Base-by-base conservation (phyloP, 2,113 vertebrate genomes). In the Montifringilla adamsi region DNA sequence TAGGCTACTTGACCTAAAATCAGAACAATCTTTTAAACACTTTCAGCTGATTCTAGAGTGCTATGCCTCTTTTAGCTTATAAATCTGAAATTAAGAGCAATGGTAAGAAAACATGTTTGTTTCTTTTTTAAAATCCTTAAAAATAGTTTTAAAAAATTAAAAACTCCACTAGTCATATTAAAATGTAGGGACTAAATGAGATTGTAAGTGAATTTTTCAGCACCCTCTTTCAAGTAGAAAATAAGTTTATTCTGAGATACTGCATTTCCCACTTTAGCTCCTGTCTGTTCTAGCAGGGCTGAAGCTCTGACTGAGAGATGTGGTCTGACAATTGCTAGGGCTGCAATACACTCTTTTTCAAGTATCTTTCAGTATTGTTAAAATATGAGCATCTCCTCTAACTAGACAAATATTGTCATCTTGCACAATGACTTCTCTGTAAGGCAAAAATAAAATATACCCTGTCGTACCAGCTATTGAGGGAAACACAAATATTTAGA, bases 241-340 rank as follows among this genome's bases (percentile, higher is more conserved):
- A 73, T 80, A 91, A 89, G 39, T 81, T 94, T 85, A 88, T 95
- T 86, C 72, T 69, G 63, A 94, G 85, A 59, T 67, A 46, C 41
- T 68, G 47, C 47, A 30, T 94, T 88, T 95, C 82, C 87, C 21
- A 19, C 55, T 94, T 93, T 70, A 91, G 63, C 55, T 90, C n/a
- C 85, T 95, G 95, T 97, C 93, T 83, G 15, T 76, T 96, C 85
- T 50, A 80, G 85, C 64, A 56, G 27, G 19, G 33, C 59, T 91
- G 79, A 47, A 90, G 35, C 50, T 77, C 35, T 83, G 87, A 95
- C 95, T 94, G 91, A 96, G 87, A 69, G 64, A 95, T 93, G 35
- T 50, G 56, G 39, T 69, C 43, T 95, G 95, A 95, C 94, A 96
- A 90, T 73, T 83, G 62, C 89, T 95, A 39, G 84, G 81, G 33